phyloP scores from a whole-genome alignment of 2,113 vertebrate genomes.

The Lipotes vexillifer region DNA sequence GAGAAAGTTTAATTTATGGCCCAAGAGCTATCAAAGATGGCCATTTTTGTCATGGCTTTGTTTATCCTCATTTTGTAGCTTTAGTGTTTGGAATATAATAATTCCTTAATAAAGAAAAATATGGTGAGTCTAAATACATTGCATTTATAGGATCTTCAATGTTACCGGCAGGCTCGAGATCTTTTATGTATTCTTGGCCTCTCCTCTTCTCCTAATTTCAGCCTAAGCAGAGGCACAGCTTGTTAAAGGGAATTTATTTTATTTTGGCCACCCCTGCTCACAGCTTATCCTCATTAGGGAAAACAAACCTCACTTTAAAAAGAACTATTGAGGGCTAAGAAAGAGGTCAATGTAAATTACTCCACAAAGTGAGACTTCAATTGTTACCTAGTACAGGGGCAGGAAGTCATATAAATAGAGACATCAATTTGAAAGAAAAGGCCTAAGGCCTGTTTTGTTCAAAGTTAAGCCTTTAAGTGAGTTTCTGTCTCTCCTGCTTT shows the following conservation, averaged over 20 bases:
- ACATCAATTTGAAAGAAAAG: constrained; percentile 43
- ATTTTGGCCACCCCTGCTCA: not conserved
- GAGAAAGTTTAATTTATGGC: not conserved
- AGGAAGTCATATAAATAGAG: constrained; percentile 32
- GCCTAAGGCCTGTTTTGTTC: constrained; percentile 24
- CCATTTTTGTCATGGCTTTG: not conserved
- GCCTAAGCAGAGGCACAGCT: not conserved
- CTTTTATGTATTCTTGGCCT: not conserved
- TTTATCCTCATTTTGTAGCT: not conserved
- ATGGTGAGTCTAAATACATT: not conserved
- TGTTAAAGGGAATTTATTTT: constrained; percentile 4
- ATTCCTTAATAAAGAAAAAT: not conserved
- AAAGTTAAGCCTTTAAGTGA: constrained; percentile 34
- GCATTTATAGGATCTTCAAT: not conserved
- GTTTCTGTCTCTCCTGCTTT: not conserved
- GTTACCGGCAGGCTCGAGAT: not conserved
- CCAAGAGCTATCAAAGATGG: not conserved
- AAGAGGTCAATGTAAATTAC: constrained; percentile 40
- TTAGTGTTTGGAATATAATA: not conserved
- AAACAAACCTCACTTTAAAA: constrained; percentile 38
- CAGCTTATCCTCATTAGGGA: constrained; percentile 2
- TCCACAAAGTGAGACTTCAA: constrained; percentile 25
- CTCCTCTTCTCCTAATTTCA: not conserved
- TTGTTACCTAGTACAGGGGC: not conserved
- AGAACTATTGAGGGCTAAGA: not conserved